These are phyloP conservation scores for Platyscapa corneri DNA, from an alignment of 1,140 invertebrate species.

Conservation along the genomic window DNA sequence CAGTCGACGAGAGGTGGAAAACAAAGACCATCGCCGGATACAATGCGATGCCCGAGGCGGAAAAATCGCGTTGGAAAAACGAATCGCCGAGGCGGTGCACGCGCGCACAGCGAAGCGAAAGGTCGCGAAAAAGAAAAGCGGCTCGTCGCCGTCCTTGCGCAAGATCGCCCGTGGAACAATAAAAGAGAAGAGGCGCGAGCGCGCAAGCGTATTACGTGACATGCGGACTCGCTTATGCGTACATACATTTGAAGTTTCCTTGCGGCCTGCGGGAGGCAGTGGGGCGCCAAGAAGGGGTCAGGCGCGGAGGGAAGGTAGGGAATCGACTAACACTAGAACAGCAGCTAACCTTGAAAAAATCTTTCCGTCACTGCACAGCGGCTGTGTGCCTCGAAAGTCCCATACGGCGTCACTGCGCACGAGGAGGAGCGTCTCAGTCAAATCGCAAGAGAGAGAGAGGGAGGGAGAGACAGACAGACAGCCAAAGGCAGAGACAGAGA, in stretches of 20 bases:
- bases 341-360: slow-evolving; percentile 47
- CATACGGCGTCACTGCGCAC: neutral
- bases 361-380: slow-evolving; percentile 48
- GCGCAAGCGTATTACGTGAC: slow-evolving; percentile 1
- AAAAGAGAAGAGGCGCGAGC: slow-evolving; percentile 35
- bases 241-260: slow-evolving; percentile 21
- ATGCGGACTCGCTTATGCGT: slow-evolving; percentile 2
- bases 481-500: neutral
- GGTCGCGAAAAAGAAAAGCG: slow-evolving; percentile 43
- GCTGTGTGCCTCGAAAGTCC: slow-evolving; percentile 20
- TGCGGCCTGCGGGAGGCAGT: neutral
- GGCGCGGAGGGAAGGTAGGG: neutral
- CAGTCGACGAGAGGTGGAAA: neutral
- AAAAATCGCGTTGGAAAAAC: slow-evolving; percentile 1
- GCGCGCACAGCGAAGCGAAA: neutral
- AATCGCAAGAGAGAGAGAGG: neutral
- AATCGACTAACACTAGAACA: slow-evolving; percentile 13
- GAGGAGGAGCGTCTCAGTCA: neutral
- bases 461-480: neutral
- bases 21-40: neutral
- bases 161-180: slow-evolving; percentile 50
- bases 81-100: too few relatives aligned
- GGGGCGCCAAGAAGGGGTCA: too few relatives aligned
- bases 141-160: slow-evolving; percentile 44
- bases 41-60: neutral